Evolutionary conservation across 2,888 invertebrate species (phyloP).

Genomic region (Panzeria rudis): DNA sequence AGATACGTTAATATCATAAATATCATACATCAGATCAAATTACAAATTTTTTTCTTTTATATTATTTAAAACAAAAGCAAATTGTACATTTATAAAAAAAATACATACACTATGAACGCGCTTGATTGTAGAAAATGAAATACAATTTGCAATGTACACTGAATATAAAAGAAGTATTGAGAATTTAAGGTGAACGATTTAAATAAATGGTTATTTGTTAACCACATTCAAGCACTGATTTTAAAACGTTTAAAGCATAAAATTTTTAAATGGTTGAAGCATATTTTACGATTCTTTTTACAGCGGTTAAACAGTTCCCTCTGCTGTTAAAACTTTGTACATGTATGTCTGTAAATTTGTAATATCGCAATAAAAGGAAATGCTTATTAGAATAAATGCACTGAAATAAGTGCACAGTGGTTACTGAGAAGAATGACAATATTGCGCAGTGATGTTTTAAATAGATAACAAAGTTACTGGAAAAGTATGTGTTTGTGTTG

Average conservation of each 20-base stretch:
- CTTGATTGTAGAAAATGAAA: background rate
- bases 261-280: background rate
- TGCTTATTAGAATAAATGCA: constrained; percentile 55
- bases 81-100: background rate
- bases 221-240: constrained; percentile 9
- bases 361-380: constrained; percentile 29
- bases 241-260: background rate
- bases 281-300: background rate
- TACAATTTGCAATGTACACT: constrained; percentile 21
- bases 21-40: constrained; percentile 19
- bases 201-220: background rate
- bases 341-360: background rate
- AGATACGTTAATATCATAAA: constrained; percentile 13
- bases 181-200: constrained; percentile 13
- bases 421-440: constrained; percentile 8
- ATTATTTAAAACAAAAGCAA: background rate
- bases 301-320: background rate
- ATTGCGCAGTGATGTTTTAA: constrained; percentile 22
- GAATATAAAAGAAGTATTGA: constrained; percentile 6
- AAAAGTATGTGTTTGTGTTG: background rate
- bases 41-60: constrained; percentile 3
- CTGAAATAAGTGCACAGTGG: constrained; percentile 45
- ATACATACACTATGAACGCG: background rate
- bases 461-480: background rate
- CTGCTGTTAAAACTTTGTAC: background rate